These are phyloP conservation scores for Atta texana DNA, from an alignment of 1,140 invertebrate genomes.

Conservation along the genomic window DNA sequence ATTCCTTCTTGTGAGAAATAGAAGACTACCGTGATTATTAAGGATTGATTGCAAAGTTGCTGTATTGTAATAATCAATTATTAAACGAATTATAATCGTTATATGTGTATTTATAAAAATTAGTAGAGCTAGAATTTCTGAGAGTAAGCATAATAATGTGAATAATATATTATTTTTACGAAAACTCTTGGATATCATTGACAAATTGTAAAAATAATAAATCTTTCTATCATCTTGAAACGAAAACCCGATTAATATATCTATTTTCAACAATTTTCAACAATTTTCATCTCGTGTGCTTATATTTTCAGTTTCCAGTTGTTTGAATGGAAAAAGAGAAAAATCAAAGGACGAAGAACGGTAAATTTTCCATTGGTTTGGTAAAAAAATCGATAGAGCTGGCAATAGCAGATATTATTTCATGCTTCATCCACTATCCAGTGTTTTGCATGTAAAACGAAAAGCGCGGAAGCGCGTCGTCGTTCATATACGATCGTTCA, in stretches of 20 bases:
- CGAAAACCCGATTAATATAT: conserved; percentile 21
- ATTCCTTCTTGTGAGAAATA: not conserved
- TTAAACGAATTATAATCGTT: not conserved
- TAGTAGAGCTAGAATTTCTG: not conserved
- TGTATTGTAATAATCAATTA: not conserved
- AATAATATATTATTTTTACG: not conserved
- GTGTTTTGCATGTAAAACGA: conserved; percentile 61
- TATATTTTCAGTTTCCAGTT: conserved; percentile 47
- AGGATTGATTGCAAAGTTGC: not conserved
- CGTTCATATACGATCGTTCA: conserved; percentile 12
- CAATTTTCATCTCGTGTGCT: conserved; percentile 21
- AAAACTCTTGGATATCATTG: not conserved
- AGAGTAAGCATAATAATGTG: not conserved
- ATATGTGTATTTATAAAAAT: not conserved
- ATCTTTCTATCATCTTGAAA: not conserved
- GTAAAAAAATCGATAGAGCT: conserved; percentile 42
- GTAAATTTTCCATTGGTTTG: conserved; percentile 27
- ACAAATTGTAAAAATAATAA: conserved; percentile 2
- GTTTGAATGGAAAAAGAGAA: conserved; percentile 30
- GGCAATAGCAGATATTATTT: conserved; percentile 62
- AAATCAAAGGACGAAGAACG: not conserved
- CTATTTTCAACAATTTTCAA: conserved; percentile 6
- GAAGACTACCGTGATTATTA: not conserved
- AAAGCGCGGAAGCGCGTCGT: conserved; percentile 28
- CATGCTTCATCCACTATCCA: conserved; percentile 46